Percentiles rank a stretch among this genome's conserved stretches.
Conservation (phyloP, 1,140 invertebrate species). For the Leptopilina boulardi region DNA sequence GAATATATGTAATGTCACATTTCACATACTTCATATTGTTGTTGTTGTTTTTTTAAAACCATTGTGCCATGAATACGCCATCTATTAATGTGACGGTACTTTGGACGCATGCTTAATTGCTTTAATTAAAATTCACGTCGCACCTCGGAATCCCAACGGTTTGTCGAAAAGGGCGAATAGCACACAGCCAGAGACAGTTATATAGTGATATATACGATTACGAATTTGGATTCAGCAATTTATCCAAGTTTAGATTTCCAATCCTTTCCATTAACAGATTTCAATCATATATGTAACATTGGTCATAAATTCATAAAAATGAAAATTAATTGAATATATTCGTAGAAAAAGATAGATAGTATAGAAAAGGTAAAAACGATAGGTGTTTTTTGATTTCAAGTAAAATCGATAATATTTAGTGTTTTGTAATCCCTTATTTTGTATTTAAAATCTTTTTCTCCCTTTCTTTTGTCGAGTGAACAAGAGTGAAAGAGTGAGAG, state of each 20-base stretch:
- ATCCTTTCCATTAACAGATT: neutral
- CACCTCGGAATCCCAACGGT: constrained; percentile 55
- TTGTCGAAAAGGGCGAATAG: constrained; percentile 47
- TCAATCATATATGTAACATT: too few species aligned
- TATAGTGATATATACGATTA: constrained; percentile 55
- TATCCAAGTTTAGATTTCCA: constrained; percentile 9
- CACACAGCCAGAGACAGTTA: constrained; percentile 37
- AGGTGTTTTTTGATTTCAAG: too few species aligned
- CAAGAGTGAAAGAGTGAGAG: too few species aligned
- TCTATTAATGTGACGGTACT: constrained; percentile 64
- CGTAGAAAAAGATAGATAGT: too few species aligned
- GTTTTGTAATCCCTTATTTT: constrained; percentile 6
- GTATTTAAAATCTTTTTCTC: constrained; percentile 9
- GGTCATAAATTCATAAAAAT: neutral
- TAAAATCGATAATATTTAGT: too few species aligned
- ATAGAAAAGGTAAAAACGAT: too few species aligned
- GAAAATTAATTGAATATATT: neutral
- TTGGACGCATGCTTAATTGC: constrained; percentile 69
- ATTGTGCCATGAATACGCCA: constrained; percentile 61
- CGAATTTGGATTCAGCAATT: constrained; percentile 53
- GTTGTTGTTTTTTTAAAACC: constrained; percentile 55
- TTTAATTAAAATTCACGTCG: constrained; percentile 72
- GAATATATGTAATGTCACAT: neutral
- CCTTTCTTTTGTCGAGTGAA: neutral
- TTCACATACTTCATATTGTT: constrained; percentile 50